Percentiles rank a stretch among this genome's conserved stretches.
Conservation (phyloP, 2,888 invertebrate genomes). For the Cerceris ruficornis region DNA sequence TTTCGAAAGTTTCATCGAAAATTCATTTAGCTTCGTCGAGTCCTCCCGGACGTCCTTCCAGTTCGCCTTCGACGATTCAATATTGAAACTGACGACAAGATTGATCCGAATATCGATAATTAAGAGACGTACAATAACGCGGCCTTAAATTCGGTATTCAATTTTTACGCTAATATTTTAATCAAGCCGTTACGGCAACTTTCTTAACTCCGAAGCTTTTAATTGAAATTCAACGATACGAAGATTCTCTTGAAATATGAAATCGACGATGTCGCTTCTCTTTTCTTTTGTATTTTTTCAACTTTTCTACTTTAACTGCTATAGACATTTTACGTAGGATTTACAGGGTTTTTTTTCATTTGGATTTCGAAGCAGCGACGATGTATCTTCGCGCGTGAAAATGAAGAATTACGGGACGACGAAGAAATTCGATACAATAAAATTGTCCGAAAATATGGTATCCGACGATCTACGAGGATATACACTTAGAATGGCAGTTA, state of each 20-base stretch:
- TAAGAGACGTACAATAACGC: background rate
- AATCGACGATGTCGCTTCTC: no score
- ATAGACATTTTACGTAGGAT: no score
- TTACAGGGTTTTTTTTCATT: no score
- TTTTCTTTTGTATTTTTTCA: no score
- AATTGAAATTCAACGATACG: no score
- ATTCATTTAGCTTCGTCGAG: constrained; percentile 25
- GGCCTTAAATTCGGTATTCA: no score
- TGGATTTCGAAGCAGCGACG: no score
- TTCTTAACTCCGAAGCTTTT: no score
- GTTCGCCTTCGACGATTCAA: background rate
- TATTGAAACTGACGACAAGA: constrained; percentile 2
- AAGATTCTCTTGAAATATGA: no score
- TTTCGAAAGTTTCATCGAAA: constrained; percentile 22
- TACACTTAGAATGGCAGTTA: constrained; percentile 34
- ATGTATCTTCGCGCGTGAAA: background rate
- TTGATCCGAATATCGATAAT: background rate
- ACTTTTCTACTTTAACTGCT: no score
- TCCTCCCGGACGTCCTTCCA: background rate
- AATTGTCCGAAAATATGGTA: constrained; percentile 23
- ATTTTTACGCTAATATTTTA: no score
- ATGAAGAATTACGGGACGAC: constrained; percentile 9
- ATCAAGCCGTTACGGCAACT: no score
- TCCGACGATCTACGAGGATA: background rate
- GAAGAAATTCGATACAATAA: constrained; percentile 43